Evolutionary conservation across 2,888 invertebrate species (phyloP).

Genomic region (Emmelina monodactyla): DNA sequence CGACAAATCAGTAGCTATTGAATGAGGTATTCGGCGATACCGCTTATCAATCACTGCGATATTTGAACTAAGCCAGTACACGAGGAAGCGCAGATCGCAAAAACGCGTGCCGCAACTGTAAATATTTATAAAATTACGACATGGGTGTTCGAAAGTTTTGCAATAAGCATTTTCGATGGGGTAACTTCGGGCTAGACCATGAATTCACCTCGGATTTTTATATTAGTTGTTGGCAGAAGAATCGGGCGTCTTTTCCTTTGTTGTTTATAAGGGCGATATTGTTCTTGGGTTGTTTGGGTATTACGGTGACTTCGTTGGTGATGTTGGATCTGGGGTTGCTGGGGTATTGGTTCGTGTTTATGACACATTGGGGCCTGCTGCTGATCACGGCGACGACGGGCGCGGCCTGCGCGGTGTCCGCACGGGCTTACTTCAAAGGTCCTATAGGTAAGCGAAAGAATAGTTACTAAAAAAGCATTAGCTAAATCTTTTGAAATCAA

Average conservation of each 20-base stretch:
- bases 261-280: constrained; percentile 29
- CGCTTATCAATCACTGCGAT: too few species aligned
- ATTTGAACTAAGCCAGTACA: too few species aligned
- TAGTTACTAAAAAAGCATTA: too few species aligned
- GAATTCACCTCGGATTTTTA: constrained; percentile 36
- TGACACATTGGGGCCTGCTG: constrained; percentile 49
- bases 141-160: constrained; percentile 41
- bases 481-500: too few species aligned
- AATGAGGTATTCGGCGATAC: too few species aligned
- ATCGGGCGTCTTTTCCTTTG: constrained; percentile 30
- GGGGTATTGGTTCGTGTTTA: constrained; percentile 36
- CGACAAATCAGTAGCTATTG: too few species aligned
- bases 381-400: constrained; percentile 32
- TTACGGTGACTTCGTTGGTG: constrained; percentile 28
- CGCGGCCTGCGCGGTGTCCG: constrained; percentile 31
- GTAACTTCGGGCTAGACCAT: constrained; percentile 30
- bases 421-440: constrained; percentile 24
- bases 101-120: too few species aligned
- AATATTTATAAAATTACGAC: constrained; percentile 5
- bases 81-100: too few species aligned
- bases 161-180: constrained; percentile 27
- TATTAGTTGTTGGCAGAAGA: constrained; percentile 32
- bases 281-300: constrained; percentile 32
- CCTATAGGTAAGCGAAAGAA: constrained; percentile 38
- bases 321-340: constrained; percentile 17